Conservation (phyloP, 2,888 invertebrate species). For the Temnothorax unifasciatus region DNA sequence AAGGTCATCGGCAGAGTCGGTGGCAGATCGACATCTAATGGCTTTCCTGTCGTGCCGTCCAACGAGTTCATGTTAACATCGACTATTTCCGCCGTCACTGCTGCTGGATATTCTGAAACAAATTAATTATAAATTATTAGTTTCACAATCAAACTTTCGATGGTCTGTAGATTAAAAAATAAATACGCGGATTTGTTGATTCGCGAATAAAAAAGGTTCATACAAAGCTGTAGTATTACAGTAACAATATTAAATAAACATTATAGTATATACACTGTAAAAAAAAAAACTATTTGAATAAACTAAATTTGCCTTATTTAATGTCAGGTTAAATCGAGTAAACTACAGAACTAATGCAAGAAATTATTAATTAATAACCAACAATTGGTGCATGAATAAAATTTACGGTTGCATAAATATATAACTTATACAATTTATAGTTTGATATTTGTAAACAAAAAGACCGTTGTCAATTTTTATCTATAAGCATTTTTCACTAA, state of each 20-base stretch:
- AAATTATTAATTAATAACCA: conserved; percentile 23
- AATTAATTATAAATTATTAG: conserved; percentile 27
- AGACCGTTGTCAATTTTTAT: background rate
- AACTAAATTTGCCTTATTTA: background rate
- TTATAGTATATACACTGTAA: background rate
- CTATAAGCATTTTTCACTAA: background rate
- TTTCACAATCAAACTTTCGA: background rate
- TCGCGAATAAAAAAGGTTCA: background rate
- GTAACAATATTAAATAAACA: background rate
- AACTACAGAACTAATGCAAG: background rate
- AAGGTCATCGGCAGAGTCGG: conserved; percentile 91
- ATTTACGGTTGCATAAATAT: background rate
- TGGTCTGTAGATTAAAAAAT: background rate
- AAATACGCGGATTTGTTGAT: background rate
- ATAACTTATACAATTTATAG: background rate
- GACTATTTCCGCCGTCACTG: conserved; percentile 82
- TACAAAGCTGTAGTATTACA: background rate
- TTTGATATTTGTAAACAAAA: background rate
- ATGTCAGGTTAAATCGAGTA: background rate
- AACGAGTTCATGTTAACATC: conserved; percentile 78
- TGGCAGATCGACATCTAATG: conserved; percentile 82
- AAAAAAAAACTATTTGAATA: background rate
- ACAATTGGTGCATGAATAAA: background rate
- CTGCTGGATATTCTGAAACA: conserved; percentile 72
- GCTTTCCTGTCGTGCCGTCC: conserved; percentile 75